Base-by-base conservation (phyloP, 2,888 invertebrate genomes). In the Rhingia campestris region DNA sequence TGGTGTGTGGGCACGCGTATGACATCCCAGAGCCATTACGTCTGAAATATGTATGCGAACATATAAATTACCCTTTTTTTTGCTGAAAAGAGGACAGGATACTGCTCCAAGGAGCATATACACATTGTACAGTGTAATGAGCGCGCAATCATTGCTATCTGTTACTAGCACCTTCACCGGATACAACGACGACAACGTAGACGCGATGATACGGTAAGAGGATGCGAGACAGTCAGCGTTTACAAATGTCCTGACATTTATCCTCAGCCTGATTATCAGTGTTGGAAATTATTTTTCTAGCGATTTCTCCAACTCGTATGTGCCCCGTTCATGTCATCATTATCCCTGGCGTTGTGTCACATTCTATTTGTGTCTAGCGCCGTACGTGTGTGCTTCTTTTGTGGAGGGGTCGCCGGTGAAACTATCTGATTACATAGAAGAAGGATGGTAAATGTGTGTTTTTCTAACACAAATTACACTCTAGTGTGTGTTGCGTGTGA, bases 221-320 rank as follows among this genome's bases (percentile, higher is more conserved):
- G 64, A 72, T 72, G 72, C 45, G 58, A 59, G n/a, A 67, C 32
- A 69, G 45, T 32, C 64, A 59, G 56, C 74, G 53, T 56, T 81
- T 72, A 82, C 81, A 82, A 77, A 82, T 82, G 76, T 77, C 72
- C 73, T 77, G 61, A 67, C 81, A 77, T 82, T 82, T 77, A 82
- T 82, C 67, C 67, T 73, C 59, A 56, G 77, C 56, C 72, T 82
- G 77, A 82, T 82, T 77, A 73, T 67, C 61, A 66, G 81, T 47
- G 73, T 33, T 63, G 77, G 61, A 56, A 59, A 53, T 51, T 51
- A 67, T 70, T 67, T 66, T 63, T 51, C 32, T 2, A 56, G 35
- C 76, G 56, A 72, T 73, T 82, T 77, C 6, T 63, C 73, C 77
- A 77, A 10, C 30, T 30, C 49, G 10, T 49, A 30, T 22, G 14